A percentile compares a stretch with the other conserved stretches of the same genome.
phyloP scores from a whole-genome alignment of 2,113 vertebrate species.

The Pseudopodoces humilis region DNA sequence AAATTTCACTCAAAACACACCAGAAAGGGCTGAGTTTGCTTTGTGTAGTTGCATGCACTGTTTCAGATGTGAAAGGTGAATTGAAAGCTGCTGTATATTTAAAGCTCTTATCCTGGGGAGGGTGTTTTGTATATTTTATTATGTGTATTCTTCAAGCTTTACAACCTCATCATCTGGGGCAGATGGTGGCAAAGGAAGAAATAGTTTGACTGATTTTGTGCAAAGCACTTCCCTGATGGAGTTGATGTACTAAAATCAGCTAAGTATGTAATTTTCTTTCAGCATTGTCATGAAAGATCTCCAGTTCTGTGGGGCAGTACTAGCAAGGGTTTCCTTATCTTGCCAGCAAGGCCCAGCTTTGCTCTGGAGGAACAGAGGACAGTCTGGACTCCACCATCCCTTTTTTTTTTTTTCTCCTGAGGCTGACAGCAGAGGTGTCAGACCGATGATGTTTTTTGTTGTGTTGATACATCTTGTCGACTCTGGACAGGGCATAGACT shows the following conservation, averaged over 20 bases:
- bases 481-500: not conserved
- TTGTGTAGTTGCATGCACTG: not conserved
- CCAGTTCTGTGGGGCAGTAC: not conserved
- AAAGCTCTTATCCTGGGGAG: not conserved
- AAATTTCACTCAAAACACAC: constrained; percentile 29
- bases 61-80: constrained; percentile 44
- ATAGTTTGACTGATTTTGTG: not conserved
- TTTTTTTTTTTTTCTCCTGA: not conserved
- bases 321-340: not conserved
- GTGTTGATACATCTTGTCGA: not conserved
- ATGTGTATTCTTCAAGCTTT: not conserved
- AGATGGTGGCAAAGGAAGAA: not conserved
- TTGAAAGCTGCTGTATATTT: not conserved
- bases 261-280: not conserved
- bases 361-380: not conserved
- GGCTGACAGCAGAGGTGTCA: not conserved
- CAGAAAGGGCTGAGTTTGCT: constrained; percentile 8
- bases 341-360: not conserved
- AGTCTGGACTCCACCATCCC: not conserved
- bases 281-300: not conserved
- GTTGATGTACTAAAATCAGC: not conserved
- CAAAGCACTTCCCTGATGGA: not conserved
- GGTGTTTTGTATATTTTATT: not conserved
- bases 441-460: not conserved
- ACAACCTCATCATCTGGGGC: not conserved